Base-by-base conservation (phyloP, 92 coral and sea anemone species). In the Epizoanthus scotinus region DNA sequence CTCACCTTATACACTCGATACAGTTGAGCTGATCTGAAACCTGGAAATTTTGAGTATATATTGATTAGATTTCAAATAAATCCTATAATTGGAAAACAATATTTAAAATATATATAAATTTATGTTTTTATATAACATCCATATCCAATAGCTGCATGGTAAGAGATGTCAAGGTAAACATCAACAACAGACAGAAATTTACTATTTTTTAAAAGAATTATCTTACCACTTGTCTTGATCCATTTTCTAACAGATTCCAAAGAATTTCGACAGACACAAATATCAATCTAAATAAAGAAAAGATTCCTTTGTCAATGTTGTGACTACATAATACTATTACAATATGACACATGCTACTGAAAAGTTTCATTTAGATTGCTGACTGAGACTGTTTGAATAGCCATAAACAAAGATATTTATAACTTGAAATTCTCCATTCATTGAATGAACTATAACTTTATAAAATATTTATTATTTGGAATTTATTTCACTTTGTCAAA, bases 181-280 rank as follows among this genome's bases (percentile, higher is more conserved):
- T 4, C 20, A 59, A 34, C 13, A 47, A 20, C 14, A 26, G 5
- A 27, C 20, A 59, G 18, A n/a, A 34, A 36, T 69, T 40, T 19
- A 42, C 18, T 17, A 28, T 10, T 18, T 8, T 77, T 17, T 13
- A 44, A 9, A 7, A 3, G 9, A 63, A 14, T 8, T 36, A 3
- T 50, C 88, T 77, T 61, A 90, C 94, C 90, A 90, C 91, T 82
- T 84, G 87, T 78, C 89, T 91, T n/a, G 99, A 87, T 36, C 99
- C 99, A 85, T 89, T 82, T 66, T 95, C 94, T 70, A 95, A 70
- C 73, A 95, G 83, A 79, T 93, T 93, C 99, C 99, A 95, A 31
- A 95, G 87, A 71, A 93, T 93, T 70, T 95, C 99, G 73, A 95
- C 99, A 36, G 94, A 86, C 2, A 92, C 77, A 75, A 92, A 92